Conservation (phyloP, 1,140 invertebrate genomes). For the Trachymyrmex cornetzi region DNA sequence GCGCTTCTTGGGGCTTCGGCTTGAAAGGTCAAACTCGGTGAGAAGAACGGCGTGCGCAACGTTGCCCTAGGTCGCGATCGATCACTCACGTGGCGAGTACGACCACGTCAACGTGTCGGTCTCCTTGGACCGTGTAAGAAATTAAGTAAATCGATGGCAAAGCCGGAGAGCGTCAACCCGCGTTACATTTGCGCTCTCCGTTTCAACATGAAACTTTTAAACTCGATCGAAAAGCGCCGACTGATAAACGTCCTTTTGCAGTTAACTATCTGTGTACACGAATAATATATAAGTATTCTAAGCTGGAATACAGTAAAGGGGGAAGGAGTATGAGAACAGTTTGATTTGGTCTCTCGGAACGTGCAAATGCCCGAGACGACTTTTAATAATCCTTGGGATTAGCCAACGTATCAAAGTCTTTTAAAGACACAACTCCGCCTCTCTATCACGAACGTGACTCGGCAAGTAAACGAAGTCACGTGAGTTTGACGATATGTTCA, state of each 20-base stretch:
- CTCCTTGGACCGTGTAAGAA: slow-evolving; percentile 18
- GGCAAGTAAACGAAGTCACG: slow-evolving; percentile 29
- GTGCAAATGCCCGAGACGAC: not conserved
- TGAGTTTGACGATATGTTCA: slow-evolving; percentile 17
- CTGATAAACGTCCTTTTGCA: not conserved
- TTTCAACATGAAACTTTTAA: not conserved
- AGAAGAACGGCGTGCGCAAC: slow-evolving; percentile 22
- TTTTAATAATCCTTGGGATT: slow-evolving; percentile 24
- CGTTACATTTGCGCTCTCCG: slow-evolving; percentile 21
- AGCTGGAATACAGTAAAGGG: not conserved
- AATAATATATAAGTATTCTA: slow-evolving; percentile 15
- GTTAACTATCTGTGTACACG: not conserved
- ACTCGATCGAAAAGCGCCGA: not conserved
- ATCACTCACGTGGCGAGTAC: slow-evolving; percentile 60
- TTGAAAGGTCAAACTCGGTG: slow-evolving; percentile 2
- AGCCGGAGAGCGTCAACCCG: slow-evolving; percentile 21
- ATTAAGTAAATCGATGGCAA: slow-evolving; percentile 28
- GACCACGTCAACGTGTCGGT: slow-evolving; percentile 39
- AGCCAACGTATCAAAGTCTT: slow-evolving; percentile 1
- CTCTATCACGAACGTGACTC: slow-evolving; percentile 25
- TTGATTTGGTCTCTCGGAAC: not conserved
- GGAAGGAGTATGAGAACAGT: not conserved
- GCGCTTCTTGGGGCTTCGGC: not conserved
- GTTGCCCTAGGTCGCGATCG: slow-evolving; percentile 64
- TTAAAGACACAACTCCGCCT: slow-evolving; percentile 28